A percentile compares a stretch with the other conserved stretches of the same genome.
phyloP scores from a whole-genome alignment of 2,888 invertebrate genomes.

The Caenorhabditis sp. region DNA sequence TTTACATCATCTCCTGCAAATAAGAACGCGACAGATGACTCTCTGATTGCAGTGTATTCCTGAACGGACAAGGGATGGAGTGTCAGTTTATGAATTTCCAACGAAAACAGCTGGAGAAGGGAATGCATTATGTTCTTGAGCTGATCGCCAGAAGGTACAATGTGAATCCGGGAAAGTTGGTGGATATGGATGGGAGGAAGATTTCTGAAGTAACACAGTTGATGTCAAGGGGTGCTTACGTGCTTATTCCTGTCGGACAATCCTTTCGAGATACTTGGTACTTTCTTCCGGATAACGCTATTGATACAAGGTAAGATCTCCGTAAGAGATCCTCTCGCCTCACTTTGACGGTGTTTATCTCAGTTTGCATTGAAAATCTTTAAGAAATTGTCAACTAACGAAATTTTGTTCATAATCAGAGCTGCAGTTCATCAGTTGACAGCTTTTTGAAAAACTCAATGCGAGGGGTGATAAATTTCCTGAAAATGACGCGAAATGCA shows the following conservation, averaged over 20 bases:
- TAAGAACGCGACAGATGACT: slow-evolving; percentile 20
- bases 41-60: slow-evolving; percentile 74
- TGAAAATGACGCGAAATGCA: too few relatives aligned
- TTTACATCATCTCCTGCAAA: slow-evolving; percentile 58
- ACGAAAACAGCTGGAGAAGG: slow-evolving; percentile 78
- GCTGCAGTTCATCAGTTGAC: too few relatives aligned
- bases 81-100: slow-evolving; percentile 78
- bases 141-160: slow-evolving; percentile 75
- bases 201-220: slow-evolving; percentile 75
- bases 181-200: slow-evolving; percentile 77
- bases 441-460: too few relatives aligned
- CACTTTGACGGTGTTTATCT: too few relatives aligned
- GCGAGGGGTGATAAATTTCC: too few relatives aligned
- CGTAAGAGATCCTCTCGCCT: too few relatives aligned
- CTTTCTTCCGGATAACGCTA: slow-evolving; percentile 80
- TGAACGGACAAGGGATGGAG: slow-evolving; percentile 80
- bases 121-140: slow-evolving; percentile 78
- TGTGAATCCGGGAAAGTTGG: slow-evolving; percentile 77
- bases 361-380: too few relatives aligned
- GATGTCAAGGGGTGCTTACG: slow-evolving; percentile 80
- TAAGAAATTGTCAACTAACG: too few relatives aligned
- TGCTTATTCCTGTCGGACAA: slow-evolving; percentile 79
- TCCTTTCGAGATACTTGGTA: slow-evolving; percentile 80
- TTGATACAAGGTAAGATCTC: slow-evolving; percentile 79
- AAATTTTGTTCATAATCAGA: too few relatives aligned